Evolutionary conservation across 2,888 invertebrate genomes (phyloP), one percentile per base, ranked within the genome.

Genomic region (Mythimna lalbum): DNA sequence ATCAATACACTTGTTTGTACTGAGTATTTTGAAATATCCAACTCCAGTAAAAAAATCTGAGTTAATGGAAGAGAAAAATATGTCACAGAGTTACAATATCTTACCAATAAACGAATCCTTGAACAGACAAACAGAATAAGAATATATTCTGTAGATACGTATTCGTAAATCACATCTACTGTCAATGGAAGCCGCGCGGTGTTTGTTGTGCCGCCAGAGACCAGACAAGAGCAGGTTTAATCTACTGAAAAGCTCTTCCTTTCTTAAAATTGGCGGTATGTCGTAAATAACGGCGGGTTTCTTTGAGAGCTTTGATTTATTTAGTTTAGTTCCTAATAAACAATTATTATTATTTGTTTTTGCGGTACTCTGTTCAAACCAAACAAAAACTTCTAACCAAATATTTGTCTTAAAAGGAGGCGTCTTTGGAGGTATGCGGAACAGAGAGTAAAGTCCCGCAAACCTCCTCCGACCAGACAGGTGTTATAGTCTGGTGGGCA

Each of bases 241-340:
- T 72, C 55, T 23, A 63, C 31, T 23, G 73, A 56, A 39, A 56
- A 49, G 12, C 39, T 39, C 27, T 49, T 63, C 21, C 19, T 55
- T 39, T 63, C 19, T 55, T 17, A 5, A 19, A 52, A 21, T 55
- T 21, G 62, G 27, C 12, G 36, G 36, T 55, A 49, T 55, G 39
- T n/a, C 9, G 39, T n/a, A 31, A 71, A 63, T 12, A 31, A 31
- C 27, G 21, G 21, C 31, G 12, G 19, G 31, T 47, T 39, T 55
- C 10, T 72, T 72, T 49, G 19, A 31, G 19, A 55, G 17, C 47
- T 31, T 55, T 62, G 72, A 55, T 72, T 71, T 73, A 39, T n/a
- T n/a, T n/a, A n/a, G n/a, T n/a, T n/a, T n/a, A n/a, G n/a, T n/a
- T n/a, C n/a, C n/a, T n/a, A n/a, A n/a, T n/a, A n/a, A n/a, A n/a